Base-by-base conservation (phyloP, 1,140 invertebrate genomes). In the Pogonomyrmex barbatus region DNA sequence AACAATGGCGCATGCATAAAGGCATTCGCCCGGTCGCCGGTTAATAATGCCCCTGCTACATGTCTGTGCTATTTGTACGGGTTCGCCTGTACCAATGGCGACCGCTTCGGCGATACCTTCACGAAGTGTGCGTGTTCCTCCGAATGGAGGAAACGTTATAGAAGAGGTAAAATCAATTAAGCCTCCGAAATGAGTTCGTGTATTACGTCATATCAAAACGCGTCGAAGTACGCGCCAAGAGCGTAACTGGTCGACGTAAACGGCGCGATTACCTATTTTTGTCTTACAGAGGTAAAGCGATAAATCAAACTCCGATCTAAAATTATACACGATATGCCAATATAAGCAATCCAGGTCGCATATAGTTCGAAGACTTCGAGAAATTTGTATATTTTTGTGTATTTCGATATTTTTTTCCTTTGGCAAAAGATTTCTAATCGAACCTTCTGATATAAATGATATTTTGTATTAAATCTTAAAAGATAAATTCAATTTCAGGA, bases 1-100 rank as follows among this genome's bases (percentile, higher is more conserved):
- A 71, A 88, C 87, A 89, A 89, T 89, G 63, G 77, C 54, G 47
- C 78, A 24, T n/a, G n/a, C 58, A 47, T 79, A 85, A 85, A 88
- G 50, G 75, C 65, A 79, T 88, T 79, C 73, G 56, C 52, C 24
- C 71, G 71, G 62, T 67, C 62, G 45, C 12, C 62, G 54, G 67
- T 89, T 89, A 88, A 89, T 88, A 79, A 88, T 42, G 87, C 75
- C 47, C 85, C 50, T 75, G 47, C 63, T 45, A 52, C 45, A 56
- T 12, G 82, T 24, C 33, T 62, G 71, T 62, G 42, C 52, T 77
- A 77, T 89, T 85, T 88, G 68, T 56, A n/a, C 24, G 73, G 33
- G 33, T 79, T 58, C 24, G n/a, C 75, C 14, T 54, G 87, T 30
- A 58, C 54, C 52, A 62, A 33, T 17, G 24, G 58, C 12, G 24